A percentile compares a stretch with the other conserved stretches of the same genome.
Conservation (phyloP, 2,797 vertebrate genomes). For the Nyctalus aviator region DNA sequence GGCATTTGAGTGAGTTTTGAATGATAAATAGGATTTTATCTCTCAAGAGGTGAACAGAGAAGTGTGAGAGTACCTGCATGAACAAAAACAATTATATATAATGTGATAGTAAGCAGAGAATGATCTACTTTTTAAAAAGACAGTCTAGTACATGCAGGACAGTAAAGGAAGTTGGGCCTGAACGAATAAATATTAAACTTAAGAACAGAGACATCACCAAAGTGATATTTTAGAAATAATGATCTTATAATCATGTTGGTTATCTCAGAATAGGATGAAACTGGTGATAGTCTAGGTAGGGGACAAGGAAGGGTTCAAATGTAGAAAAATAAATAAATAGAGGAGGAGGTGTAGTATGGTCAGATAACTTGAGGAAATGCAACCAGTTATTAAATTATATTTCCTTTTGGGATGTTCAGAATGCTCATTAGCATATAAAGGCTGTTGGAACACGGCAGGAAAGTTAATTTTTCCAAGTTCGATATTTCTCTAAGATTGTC, state of each 20-base stretch:
- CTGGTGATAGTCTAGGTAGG: neutral
- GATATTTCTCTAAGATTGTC: neutral
- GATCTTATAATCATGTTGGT: neutral
- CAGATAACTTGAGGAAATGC: neutral
- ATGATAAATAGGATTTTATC: neutral
- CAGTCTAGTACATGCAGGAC: neutral
- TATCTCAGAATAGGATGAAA: constrained; percentile 18
- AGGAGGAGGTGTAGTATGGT: neutral
- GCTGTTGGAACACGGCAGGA: neutral
- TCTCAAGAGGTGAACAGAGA: neutral
- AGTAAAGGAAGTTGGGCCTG: neutral
- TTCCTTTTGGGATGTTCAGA: too few relatives aligned
- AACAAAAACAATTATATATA: neutral
- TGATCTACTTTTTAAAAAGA: neutral
- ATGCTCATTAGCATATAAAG: too few relatives aligned
- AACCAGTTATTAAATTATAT: too few relatives aligned
- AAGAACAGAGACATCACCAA: neutral
- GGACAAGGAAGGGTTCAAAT: neutral
- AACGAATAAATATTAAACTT: constrained; percentile 29
- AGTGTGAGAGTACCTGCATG: neutral
- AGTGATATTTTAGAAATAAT: constrained; percentile 10
- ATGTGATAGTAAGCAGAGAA: neutral
- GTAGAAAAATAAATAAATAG: neutral
- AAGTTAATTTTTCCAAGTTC: too few relatives aligned
- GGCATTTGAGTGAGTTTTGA: constrained; percentile 26